A percentile compares a stretch with the other conserved stretches of the same genome.
Conservation (phyloP, 2,113 vertebrate genomes). For the Pelusios castaneus region DNA sequence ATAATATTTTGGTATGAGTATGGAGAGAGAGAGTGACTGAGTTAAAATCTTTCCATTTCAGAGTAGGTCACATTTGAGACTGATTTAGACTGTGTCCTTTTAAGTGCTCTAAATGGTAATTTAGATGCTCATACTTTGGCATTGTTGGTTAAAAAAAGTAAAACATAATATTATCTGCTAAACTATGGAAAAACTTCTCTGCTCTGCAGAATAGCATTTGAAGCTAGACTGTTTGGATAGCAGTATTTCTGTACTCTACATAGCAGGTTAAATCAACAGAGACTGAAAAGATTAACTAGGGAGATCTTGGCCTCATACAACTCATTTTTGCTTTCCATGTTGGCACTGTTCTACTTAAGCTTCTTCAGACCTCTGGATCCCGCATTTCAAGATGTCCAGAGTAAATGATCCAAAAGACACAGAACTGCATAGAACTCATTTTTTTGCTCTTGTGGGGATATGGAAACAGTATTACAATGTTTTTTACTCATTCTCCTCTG, state of each 20-base stretch:
- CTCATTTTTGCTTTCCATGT: not conserved
- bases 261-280: not conserved
- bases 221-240: not conserved
- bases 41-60: not conserved
- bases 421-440: not conserved
- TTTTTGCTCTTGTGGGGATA: conserved; percentile 12
- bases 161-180: not conserved
- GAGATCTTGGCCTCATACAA: not conserved
- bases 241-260: not conserved
- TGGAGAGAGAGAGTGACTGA: not conserved
- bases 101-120: not conserved
- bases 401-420: not conserved
- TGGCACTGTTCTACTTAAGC: not conserved
- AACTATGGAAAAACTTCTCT: not conserved
- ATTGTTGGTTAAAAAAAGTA: not conserved
- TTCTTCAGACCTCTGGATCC: not conserved
- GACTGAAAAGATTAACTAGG: not conserved
- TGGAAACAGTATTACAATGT: not conserved
- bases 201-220: not conserved
- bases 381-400: not conserved
- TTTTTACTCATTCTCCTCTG: conserved; percentile 36
- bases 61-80: not conserved
- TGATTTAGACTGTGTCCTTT: not conserved
- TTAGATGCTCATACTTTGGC: not conserved
- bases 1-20: conserved; percentile 57